Percentiles rank a stretch among this genome's conserved stretches.
These are phyloP conservation scores for Sinocyclocheilus anshuiensis DNA, from an alignment of 2,113 vertebrate species.

Conservation along the genomic window DNA sequence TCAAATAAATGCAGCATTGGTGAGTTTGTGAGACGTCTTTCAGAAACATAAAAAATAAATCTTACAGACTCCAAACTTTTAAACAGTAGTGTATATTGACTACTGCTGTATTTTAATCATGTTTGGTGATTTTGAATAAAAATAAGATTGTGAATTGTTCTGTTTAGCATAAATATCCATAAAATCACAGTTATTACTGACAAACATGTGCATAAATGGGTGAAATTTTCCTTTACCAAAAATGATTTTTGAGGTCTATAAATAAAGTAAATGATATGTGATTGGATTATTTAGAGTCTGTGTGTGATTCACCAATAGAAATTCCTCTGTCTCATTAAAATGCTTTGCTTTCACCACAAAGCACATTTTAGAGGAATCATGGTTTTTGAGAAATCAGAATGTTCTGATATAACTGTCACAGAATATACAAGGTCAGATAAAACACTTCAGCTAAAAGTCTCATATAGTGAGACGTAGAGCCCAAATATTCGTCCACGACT, in stretches of 20 bases:
- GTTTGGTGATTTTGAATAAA: too few species aligned
- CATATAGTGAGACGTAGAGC: not conserved
- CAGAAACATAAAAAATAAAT: too few species aligned
- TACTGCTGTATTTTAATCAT: too few species aligned
- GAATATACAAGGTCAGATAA: not conserved
- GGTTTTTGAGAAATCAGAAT: too few species aligned
- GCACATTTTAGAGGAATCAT: too few species aligned
- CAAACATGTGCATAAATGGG: not conserved
- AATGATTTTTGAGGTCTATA: not conserved
- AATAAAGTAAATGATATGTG: not conserved
- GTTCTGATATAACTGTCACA: not conserved
- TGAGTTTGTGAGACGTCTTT: too few species aligned
- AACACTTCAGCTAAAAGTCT: not conserved
- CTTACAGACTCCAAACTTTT: too few species aligned
- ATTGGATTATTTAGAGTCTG: not conserved
- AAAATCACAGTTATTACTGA: too few species aligned
- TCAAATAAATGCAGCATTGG: too few species aligned
- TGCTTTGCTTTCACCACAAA: not conserved
- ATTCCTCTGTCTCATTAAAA: not conserved
- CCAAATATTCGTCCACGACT: not conserved
- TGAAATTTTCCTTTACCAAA: not conserved
- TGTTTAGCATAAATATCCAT: too few species aligned
- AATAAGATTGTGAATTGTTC: too few species aligned
- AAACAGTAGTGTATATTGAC: too few species aligned
- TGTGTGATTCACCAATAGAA: not conserved